phyloP scores from a whole-genome alignment of 2,113 vertebrate genomes.

The Psilopsiagon aurifrons region DNA sequence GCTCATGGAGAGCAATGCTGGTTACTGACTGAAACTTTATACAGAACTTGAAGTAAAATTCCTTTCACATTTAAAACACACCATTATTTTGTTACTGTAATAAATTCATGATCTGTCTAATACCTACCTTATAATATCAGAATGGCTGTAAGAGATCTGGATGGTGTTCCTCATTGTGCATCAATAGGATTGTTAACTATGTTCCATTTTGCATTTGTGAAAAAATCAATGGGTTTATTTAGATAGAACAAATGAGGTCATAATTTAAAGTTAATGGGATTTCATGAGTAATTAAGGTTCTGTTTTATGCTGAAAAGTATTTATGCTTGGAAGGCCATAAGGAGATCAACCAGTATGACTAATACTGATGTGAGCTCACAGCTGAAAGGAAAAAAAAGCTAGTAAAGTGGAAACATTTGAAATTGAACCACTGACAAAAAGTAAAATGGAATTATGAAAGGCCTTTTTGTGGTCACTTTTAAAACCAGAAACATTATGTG shows the following conservation, averaged over 20 bases:
- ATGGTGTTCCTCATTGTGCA: rapidly evolving
- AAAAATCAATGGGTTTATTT: slow-evolving; percentile 20
- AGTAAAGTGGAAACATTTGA: background rate
- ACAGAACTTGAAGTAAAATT: background rate
- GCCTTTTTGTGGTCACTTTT: background rate
- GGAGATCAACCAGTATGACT: background rate
- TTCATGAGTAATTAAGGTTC: slow-evolving; percentile 11
- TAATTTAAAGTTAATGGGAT: slow-evolving; percentile 15
- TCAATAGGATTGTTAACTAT: background rate
- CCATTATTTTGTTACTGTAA: background rate
- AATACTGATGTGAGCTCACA: background rate
- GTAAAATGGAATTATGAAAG: background rate
- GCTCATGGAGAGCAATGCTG: background rate
- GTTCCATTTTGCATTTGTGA: background rate
- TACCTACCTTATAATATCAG: background rate
- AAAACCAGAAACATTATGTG: background rate
- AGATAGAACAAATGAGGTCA: background rate
- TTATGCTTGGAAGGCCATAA: background rate
- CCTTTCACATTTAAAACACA: background rate
- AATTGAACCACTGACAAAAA: background rate
- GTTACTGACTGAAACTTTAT: background rate
- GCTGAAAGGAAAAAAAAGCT: background rate
- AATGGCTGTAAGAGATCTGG: background rate
- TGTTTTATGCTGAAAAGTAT: background rate
- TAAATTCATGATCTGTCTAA: background rate